Evolutionary conservation across 23 tunicate species (phyloP).

Genomic region (Clavelina lepadiformis): DNA sequence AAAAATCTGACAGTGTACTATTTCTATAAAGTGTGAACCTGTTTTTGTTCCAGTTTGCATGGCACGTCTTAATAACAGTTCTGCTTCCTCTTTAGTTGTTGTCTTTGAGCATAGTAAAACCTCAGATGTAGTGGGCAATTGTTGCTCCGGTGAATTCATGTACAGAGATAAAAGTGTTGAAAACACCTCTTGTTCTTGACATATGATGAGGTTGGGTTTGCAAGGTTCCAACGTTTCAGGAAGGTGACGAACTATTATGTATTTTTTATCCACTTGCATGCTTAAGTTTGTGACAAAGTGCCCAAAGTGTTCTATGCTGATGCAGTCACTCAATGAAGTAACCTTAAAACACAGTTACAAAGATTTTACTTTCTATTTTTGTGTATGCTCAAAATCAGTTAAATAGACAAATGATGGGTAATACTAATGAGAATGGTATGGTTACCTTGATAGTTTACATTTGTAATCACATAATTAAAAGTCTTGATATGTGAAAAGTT

Average conservation of each 20-base stretch:
- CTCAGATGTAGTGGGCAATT: slow-evolving; percentile 61
- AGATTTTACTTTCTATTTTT: too few species aligned
- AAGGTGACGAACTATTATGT: not conserved
- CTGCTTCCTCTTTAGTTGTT: slow-evolving; percentile 60
- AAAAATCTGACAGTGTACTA: too few species aligned
- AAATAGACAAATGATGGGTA: too few species aligned
- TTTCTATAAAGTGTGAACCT: too few species aligned
- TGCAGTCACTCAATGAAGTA: slow-evolving; percentile 56
- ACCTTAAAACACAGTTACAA: slow-evolving; percentile 22
- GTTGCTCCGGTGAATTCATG: slow-evolving; percentile 42
- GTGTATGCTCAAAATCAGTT: too few species aligned
- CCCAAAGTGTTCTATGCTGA: slow-evolving; percentile 72
- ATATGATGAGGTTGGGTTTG: slow-evolving; percentile 49
- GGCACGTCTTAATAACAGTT: slow-evolving; percentile 53
- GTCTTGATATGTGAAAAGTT: too few species aligned
- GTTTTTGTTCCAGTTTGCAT: too few species aligned
- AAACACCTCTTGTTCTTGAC: slow-evolving; percentile 42
- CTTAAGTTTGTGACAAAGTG: slow-evolving; percentile 17
- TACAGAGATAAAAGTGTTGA: slow-evolving; percentile 39
- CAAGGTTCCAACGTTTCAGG: slow-evolving; percentile 18
- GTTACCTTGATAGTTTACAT: too few species aligned
- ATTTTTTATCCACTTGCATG: not conserved
- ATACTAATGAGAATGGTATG: too few species aligned
- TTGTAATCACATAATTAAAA: too few species aligned
- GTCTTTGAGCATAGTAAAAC: slow-evolving; percentile 54